Evolutionary conservation across 2,888 invertebrate genomes (phyloP), one percentile per base, ranked within the genome.

Genomic region (Ommatoiulus sabulosus): DNA sequence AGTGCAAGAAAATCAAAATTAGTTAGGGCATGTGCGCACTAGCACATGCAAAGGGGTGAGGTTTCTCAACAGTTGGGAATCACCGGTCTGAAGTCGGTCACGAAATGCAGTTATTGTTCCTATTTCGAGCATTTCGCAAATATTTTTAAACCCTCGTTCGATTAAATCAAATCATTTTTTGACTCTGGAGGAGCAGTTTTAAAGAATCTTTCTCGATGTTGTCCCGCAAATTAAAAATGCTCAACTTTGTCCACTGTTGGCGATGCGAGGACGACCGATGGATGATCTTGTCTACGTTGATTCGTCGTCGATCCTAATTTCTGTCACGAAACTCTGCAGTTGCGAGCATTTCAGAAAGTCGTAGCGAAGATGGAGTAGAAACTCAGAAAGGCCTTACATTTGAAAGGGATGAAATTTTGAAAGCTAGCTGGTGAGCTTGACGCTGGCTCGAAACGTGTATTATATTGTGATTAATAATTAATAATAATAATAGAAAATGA

Each of bases 401-500:
- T 63, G 20, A 35, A 35, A 63, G 63, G 63, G 63, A 3, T 48
- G 8, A 63, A n/a, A 63, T 63, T n/a, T 48, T 48, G 12, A 48
- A 3, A 48, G 48, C 48, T 48, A 35, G 35, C 1, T 17, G 52
- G 63, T n/a, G 63, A 63, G 63, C 63, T 3, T 63, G 20, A 63
- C 6, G 20, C 20, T 48, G 12, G 48, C 48, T 63, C 20, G 63
- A n/a, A n/a, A 63, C 7, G 17, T 63, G 63, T 63, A 63, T 63
- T 63, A 63, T 63, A 63, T 63, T 63, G 63, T 63, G 63, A 63
- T 63, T 63, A 63, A 48, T 48, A 48, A 35, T 52, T 52, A 52
- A 63, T 63, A 63, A 15, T 52, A 35, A 35, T 35, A 35, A 35
- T 63, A 63, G 63, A 63, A 20, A 52, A 17, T 63, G 17, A 20